Evolutionary conservation across 2,888 invertebrate genomes (phyloP), one percentile per base, ranked within the genome.

Genomic region (Agrochola macilenta): DNA sequence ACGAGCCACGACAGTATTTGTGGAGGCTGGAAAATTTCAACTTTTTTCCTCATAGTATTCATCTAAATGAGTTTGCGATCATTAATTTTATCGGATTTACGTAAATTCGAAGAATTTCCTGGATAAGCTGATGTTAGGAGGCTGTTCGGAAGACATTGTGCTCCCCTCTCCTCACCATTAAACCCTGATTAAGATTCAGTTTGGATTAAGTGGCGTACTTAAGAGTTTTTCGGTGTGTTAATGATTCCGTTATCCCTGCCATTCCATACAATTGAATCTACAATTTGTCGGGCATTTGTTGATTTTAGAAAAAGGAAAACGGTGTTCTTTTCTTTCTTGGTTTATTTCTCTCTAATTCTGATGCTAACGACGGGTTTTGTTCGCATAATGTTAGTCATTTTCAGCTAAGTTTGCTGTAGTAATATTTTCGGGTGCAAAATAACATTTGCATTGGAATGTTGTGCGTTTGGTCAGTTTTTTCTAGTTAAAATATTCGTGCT

Each of bases 401-500:
- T 65, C 11, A 60, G 57, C 17, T 74, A 73, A 68, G n/a, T 68
- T 2, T 39, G 73, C 43, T 49, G 60, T 63, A 52, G 43, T 76
- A 80, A 74, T 79, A 73, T 77, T 85, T 83, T 80, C 20, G 73
- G 69, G 68, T 81, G 49, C 52, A 78, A 83, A 91, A 90, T 91
- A 86, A 88, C 84, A 89, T 91, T 90, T 88, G 73, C 89, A 89
- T 89, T 85, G 89, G 87, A 90, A 90, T 87, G 87, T 84, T 86
- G 89, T 91, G 89, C 78, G 80, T 86, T 85, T 85, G 89, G 89
- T 88, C 89, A 89, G 88, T 91, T 91, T 91, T 89, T 92, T 91
- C 93, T 93, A 93, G 89, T 94, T 92, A 92, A 95, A 94, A 93
- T 93, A 94, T 94, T 94, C 92, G 91, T 84, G 85, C 91, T 94